Conservation (phyloP, 2,797 vertebrate genomes). For the Pogonophryne albipinna region DNA sequence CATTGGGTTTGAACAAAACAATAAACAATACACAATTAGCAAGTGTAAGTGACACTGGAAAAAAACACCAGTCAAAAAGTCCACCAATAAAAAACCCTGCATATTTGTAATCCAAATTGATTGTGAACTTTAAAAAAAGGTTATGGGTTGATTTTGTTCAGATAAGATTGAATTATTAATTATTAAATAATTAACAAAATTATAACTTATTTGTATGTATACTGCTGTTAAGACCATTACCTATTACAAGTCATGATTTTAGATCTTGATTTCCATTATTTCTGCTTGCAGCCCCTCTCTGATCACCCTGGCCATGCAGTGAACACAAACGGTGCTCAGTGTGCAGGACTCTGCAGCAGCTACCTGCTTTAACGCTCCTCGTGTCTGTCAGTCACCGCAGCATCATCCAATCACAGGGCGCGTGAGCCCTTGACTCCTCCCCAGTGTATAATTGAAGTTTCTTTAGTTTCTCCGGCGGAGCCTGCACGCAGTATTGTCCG, state of each 20-base stretch:
- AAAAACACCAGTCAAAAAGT: not conserved
- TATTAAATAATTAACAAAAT: not conserved
- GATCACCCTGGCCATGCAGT: not conserved
- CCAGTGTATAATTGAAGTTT: conserved; percentile 86
- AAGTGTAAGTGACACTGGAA: too few species aligned
- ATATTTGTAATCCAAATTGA: not conserved
- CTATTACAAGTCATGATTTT: conserved; percentile 5
- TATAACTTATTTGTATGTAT: not conserved
- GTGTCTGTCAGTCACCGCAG: conserved; percentile 72
- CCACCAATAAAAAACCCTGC: not conserved
- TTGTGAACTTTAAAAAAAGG: not conserved
- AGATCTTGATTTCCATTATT: not conserved
- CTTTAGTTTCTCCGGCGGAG: conserved; percentile 85
- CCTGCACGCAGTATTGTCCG: conserved; percentile 76
- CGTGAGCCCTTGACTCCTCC: conserved; percentile 77
- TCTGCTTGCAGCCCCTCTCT: not conserved
- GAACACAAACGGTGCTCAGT: not conserved
- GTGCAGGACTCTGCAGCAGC: conserved; percentile 45
- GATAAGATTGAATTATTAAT: too few species aligned
- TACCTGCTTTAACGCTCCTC: conserved; percentile 79
- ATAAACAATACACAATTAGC: not conserved
- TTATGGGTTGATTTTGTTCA: not conserved
- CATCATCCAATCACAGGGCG: conserved; percentile 82
- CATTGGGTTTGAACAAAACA: not conserved
- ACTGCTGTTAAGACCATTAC: conserved; percentile 1